A percentile compares a stretch with the other conserved stretches of the same genome.
Conservation (phyloP, 1,140 invertebrate species). For the Hesperophylax magnus region DNA sequence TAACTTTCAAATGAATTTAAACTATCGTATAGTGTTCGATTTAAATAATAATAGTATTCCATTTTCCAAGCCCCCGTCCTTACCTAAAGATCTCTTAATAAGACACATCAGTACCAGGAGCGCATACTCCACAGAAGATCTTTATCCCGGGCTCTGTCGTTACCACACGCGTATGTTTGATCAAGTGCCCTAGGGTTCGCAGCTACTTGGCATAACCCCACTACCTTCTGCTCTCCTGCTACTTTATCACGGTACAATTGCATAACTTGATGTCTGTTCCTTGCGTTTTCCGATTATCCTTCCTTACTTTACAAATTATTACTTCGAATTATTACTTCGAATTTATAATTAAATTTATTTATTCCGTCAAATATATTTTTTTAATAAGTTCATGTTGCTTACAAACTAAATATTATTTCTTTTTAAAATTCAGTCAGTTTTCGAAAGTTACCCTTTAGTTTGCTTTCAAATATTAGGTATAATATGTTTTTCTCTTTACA, state of each 20-base stretch:
- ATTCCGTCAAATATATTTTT: too few species aligned
- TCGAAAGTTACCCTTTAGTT: too few species aligned
- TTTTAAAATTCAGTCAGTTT: too few species aligned
- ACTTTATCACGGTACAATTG: conserved; percentile 45
- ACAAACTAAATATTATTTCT: too few species aligned
- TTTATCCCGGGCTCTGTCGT: conserved; percentile 56
- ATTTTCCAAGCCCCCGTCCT: conserved; percentile 12
- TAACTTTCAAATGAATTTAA: too few species aligned
- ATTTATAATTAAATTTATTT: too few species aligned
- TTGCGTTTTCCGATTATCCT: not conserved
- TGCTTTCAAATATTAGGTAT: too few species aligned
- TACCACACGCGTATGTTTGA: conserved; percentile 56
- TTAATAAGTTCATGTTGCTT: too few species aligned
- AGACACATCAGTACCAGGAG: conserved; percentile 46
- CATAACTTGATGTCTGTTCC: conserved; percentile 5
- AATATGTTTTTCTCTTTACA: too few species aligned
- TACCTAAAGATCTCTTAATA: conserved; percentile 28
- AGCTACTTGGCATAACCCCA: conserved; percentile 25
- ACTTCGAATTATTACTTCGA: too few species aligned
- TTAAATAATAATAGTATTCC: not conserved
- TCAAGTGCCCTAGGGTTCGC: conserved; percentile 53
- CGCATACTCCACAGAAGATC: conserved; percentile 48
- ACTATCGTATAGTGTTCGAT: too few species aligned
- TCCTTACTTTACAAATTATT: too few species aligned
- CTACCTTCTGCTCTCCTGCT: conserved; percentile 38